These are phyloP conservation scores for Tupaia chinensis DNA, from an alignment of 2,113 vertebrate genomes.

Conservation along the genomic window DNA sequence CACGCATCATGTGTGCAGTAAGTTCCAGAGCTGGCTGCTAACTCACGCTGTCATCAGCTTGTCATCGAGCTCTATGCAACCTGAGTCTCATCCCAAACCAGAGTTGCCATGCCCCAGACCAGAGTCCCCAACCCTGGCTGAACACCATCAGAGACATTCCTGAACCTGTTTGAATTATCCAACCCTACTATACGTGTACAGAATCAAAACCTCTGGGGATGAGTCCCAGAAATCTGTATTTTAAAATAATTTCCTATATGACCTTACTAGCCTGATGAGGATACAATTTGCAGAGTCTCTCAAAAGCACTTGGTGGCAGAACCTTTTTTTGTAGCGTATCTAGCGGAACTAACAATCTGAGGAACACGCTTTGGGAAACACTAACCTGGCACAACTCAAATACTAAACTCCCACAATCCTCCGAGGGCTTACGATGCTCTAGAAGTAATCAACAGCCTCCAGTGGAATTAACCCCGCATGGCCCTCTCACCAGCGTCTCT, in stretches of 20 bases:
- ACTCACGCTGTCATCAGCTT: not conserved
- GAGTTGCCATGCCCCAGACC: not conserved
- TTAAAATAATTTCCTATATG: constrained; percentile 24
- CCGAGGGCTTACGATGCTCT: not conserved
- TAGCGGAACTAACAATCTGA: not conserved
- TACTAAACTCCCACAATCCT: not conserved
- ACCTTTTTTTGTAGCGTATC: not conserved
- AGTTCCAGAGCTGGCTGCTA: constrained; percentile 26
- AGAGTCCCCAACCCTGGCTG: constrained; percentile 1
- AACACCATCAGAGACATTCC: constrained; percentile 42
- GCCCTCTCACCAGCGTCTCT: constrained; percentile 83
- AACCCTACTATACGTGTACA: not conserved
- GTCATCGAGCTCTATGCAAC: not conserved
- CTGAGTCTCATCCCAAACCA: not conserved
- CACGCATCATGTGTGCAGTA: not conserved
- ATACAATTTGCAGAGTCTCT: not conserved
- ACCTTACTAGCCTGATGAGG: not conserved
- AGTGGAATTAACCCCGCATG: not conserved
- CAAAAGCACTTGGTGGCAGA: not conserved
- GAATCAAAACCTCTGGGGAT: not conserved
- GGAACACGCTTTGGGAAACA: not conserved
- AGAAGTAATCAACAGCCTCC: not conserved
- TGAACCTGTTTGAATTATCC: not conserved
- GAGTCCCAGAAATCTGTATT: not conserved
- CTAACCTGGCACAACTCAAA: not conserved